Evolutionary conservation across 2,113 vertebrate genomes (phyloP).

Genomic region (Prionailurus bengalensis): DNA sequence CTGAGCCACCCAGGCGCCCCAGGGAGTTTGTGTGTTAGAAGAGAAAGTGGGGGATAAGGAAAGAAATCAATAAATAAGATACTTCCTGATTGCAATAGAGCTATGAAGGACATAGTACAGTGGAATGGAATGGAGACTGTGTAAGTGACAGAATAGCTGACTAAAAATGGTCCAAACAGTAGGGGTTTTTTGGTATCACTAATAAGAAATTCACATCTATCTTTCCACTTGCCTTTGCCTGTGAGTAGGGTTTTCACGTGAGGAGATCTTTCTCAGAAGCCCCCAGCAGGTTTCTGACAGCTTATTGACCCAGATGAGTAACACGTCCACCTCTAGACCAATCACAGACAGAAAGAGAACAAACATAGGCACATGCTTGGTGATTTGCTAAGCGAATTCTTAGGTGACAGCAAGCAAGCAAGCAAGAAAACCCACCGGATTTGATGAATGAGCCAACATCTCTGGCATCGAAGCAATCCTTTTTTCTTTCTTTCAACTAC

Average conservation of each 20-base stretch:
- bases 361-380: not conserved
- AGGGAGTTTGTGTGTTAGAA: not conserved
- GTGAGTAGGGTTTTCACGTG: not conserved
- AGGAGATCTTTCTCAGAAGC: not conserved
- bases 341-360: not conserved
- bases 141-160: not conserved
- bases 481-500: not conserved
- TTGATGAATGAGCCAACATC: not conserved
- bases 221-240: not conserved
- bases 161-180: not conserved
- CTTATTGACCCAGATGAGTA: not conserved
- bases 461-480: not conserved
- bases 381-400: not conserved
- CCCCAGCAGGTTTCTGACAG: not conserved
- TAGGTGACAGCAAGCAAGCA: not conserved
- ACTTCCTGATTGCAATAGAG: not conserved
- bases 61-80: not conserved
- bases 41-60: not conserved
- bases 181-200: not conserved
- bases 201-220: not conserved
- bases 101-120: not conserved
- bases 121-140: not conserved
- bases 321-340: not conserved
- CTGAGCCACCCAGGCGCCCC: no score
- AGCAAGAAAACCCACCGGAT: not conserved